Conservation (phyloP, 2,888 invertebrate species). For the Onchidella celtica region DNA sequence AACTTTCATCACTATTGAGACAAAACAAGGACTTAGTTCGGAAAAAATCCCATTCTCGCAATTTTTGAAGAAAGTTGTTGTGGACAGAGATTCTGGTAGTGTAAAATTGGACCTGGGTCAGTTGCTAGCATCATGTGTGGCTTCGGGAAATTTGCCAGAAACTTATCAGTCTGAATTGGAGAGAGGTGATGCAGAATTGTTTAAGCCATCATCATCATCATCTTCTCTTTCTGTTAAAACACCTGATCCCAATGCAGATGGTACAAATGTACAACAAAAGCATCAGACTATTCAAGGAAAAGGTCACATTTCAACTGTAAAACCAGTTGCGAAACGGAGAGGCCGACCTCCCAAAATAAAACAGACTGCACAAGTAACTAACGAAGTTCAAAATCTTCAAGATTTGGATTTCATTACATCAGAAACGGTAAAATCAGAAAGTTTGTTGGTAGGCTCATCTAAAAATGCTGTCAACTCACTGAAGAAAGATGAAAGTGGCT, state of each 20-base stretch:
- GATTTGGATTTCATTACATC: background rate
- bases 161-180: background rate
- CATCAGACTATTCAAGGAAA: background rate
- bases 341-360: constrained; percentile 35
- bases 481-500: background rate
- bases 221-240: background rate
- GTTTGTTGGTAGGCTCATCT: background rate
- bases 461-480: background rate
- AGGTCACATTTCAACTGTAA: background rate
- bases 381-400: background rate
- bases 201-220: background rate
- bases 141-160: background rate
- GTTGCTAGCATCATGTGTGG: background rate
- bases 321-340: constrained; percentile 26
- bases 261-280: background rate
- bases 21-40: constrained; percentile 47
- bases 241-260: background rate
- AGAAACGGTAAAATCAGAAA: background rate
- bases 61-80: constrained; percentile 40
- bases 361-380: background rate
- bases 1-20: constrained; percentile 46
- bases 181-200: background rate
- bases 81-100: constrained; percentile 40
- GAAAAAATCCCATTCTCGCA: constrained; percentile 47
- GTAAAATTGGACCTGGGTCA: constrained; percentile 36